These are phyloP conservation scores for Junonia oenone DNA, from an alignment of 2,888 invertebrate species.

Conservation along the genomic window DNA sequence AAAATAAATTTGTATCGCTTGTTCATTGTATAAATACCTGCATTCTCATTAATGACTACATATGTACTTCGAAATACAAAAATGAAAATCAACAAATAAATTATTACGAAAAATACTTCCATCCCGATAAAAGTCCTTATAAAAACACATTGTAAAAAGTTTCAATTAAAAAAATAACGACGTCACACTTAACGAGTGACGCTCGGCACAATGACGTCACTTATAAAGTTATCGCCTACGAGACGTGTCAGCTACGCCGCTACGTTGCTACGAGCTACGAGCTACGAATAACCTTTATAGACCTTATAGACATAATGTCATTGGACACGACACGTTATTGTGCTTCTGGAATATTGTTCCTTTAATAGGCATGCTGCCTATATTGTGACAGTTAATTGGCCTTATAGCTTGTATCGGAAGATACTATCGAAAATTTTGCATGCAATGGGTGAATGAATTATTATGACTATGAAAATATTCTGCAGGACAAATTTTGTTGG, in stretches of 20 bases:
- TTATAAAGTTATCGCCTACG: conserved; percentile 25
- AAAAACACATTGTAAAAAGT: too few species aligned
- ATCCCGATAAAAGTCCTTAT: too few species aligned
- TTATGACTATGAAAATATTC: too few species aligned
- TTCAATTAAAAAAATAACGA: background rate
- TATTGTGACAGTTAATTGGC: background rate
- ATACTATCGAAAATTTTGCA: too few species aligned
- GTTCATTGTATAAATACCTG: too few species aligned
- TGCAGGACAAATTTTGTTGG: too few species aligned
- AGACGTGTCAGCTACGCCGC: conserved; percentile 22
- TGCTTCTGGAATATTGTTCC: conserved; percentile 20
- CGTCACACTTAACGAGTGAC: background rate
- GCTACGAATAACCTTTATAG: conserved; percentile 28
- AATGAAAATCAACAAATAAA: too few species aligned
- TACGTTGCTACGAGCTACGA: conserved; percentile 9
- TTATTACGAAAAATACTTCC: too few species aligned
- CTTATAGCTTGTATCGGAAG: too few species aligned
- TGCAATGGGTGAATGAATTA: too few species aligned
- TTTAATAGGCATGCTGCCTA: background rate
- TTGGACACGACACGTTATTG: conserved; percentile 27
- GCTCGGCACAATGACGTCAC: conserved; percentile 18
- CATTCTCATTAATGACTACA: too few species aligned
- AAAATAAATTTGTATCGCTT: background rate
- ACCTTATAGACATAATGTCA: conserved; percentile 26
- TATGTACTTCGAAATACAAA: too few species aligned